Percentiles rank a stretch among this genome's conserved stretches.
These are phyloP conservation scores for Pachyseris speciosa DNA, from an alignment of 64 coral and sea anemone genomes.

Conservation along the genomic window DNA sequence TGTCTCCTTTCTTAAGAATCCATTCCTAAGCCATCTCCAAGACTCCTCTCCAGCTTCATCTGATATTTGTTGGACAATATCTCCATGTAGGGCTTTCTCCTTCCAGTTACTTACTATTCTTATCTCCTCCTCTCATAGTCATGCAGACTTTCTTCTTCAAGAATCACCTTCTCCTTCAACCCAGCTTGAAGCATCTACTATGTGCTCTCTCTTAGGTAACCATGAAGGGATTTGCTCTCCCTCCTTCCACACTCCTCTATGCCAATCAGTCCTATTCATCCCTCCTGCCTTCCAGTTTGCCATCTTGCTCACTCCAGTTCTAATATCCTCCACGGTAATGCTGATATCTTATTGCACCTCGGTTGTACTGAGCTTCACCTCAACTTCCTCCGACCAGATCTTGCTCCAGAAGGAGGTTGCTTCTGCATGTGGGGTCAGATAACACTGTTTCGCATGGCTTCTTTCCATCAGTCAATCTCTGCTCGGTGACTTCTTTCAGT, in stretches of 20 bases:
- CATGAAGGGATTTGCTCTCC: constrained; percentile 40
- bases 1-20: background rate
- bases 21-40: background rate
- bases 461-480: no score
- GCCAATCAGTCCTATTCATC: constrained; percentile 17
- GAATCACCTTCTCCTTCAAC: constrained; percentile 30
- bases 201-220: constrained; percentile 17
- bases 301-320: no score
- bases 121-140: constrained; percentile 10
- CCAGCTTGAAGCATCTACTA: constrained; percentile 11
- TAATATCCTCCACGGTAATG: no score
- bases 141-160: background rate
- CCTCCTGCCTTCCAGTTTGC: no score
- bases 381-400: no score
- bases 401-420: no score
- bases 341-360: no score
- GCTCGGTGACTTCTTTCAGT: no score
- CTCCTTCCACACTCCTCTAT: constrained; percentile 9
- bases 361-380: no score
- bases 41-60: background rate
- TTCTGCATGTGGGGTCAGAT: no score
- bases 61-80: background rate
- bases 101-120: constrained; percentile 9
- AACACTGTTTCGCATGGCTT: no score
- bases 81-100: constrained; percentile 38